Evolutionary conservation across 2,888 invertebrate genomes (phyloP).

Genomic region (Embidobia sp.): DNA sequence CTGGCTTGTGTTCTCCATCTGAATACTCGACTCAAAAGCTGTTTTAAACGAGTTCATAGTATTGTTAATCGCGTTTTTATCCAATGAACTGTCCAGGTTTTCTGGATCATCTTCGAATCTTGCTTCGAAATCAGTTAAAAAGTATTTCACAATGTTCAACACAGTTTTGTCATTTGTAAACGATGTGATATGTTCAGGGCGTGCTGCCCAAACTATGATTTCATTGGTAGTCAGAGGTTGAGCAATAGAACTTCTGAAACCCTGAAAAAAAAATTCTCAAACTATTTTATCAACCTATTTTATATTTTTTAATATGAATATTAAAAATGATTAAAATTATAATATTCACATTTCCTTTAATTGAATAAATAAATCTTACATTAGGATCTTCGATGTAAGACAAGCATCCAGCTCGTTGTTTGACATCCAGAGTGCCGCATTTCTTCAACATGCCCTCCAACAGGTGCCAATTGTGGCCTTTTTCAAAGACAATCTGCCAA

Average conservation of each 20-base stretch:
- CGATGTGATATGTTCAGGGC: conserved; percentile 86
- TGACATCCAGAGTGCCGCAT: conserved; percentile 90
- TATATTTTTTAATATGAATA: neutral
- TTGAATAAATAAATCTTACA: too few species aligned
- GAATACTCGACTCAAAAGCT: conserved; percentile 64
- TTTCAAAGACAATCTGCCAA: conserved; percentile 93
- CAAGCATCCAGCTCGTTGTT: conserved; percentile 94
- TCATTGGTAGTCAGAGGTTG: conserved; percentile 90
- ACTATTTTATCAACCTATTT: neutral
- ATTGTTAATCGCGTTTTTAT: conserved; percentile 66
- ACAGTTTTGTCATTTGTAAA: conserved; percentile 89
- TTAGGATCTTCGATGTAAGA: conserved; percentile 93
- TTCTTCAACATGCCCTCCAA: conserved; percentile 86
- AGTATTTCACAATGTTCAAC: conserved; percentile 87
- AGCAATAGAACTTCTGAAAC: conserved; percentile 89
- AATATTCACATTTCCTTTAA: too few species aligned
- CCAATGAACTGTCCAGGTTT: conserved; percentile 64
- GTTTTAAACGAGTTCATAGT: conserved; percentile 68
- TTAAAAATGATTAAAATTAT: too few species aligned
- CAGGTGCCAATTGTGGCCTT: conserved; percentile 91
- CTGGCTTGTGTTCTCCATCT: conserved; percentile 63
- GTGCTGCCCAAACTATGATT: conserved; percentile 86
- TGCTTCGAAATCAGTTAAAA: conserved; percentile 81
- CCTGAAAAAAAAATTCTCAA: conserved; percentile 80
- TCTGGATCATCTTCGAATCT: conserved; percentile 59